phyloP scores from a whole-genome alignment of 2,113 vertebrate genomes.

The Leptocoma aspasia region DNA sequence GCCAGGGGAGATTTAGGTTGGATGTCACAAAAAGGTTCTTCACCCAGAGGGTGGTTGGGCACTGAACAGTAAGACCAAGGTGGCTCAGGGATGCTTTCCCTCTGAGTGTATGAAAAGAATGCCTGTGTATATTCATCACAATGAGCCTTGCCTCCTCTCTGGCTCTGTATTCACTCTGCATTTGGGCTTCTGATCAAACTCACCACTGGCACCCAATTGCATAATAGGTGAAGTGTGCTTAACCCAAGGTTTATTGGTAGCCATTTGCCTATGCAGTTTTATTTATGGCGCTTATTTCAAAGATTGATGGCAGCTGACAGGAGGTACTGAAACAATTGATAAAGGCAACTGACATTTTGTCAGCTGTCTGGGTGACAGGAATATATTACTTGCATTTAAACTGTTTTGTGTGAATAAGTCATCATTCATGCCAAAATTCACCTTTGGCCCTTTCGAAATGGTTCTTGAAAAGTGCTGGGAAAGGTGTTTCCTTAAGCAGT shows the following conservation, averaged over 20 bases:
- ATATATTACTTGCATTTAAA: slow-evolving; percentile 56
- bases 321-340: slow-evolving; percentile 62
- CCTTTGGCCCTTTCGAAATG: slow-evolving; percentile 32
- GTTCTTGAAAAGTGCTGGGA: not conserved
- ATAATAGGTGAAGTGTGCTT: not conserved
- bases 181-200: not conserved
- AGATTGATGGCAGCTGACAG: slow-evolving; percentile 60
- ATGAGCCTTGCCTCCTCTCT: not conserved
- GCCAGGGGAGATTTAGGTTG: not conserved
- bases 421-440: slow-evolving; percentile 36
- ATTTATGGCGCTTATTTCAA: slow-evolving; percentile 64
- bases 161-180: not conserved
- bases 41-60: not conserved
- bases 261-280: slow-evolving; percentile 47
- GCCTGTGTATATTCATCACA: not conserved
- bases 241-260: not conserved
- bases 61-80: not conserved
- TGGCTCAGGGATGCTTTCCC: not conserved
- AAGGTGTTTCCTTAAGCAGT: not conserved
- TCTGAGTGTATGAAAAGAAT: not conserved
- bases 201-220: not conserved
- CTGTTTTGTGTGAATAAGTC: slow-evolving; percentile 48
- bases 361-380: slow-evolving; percentile 53
- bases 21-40: not conserved
- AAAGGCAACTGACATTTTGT: slow-evolving; percentile 57